Percentiles rank a stretch among this genome's conserved stretches.
These are phyloP conservation scores for Choristoneura fumiferana DNA, from an alignment of 1,140 invertebrate species.

Conservation along the genomic window DNA sequence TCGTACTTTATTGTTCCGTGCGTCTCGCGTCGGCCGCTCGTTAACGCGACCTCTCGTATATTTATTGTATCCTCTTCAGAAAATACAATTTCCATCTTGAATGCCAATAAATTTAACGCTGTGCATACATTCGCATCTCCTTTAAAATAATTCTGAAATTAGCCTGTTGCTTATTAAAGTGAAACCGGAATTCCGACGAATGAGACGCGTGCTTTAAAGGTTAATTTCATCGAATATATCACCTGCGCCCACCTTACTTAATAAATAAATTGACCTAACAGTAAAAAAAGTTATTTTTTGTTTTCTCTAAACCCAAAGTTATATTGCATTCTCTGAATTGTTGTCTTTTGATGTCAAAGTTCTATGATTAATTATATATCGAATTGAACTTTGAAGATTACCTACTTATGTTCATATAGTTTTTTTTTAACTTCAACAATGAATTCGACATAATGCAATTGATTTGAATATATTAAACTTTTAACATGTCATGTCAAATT, in stretches of 20 bases:
- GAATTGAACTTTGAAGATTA: too few relatives aligned
- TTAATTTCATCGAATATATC: constrained; percentile 14
- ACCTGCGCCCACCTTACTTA: not conserved
- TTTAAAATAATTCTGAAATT: constrained; percentile 26
- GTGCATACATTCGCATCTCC: constrained; percentile 43
- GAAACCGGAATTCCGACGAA: constrained; percentile 18
- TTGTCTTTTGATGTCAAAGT: too few relatives aligned
- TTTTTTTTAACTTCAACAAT: too few relatives aligned
- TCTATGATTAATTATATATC: too few relatives aligned
- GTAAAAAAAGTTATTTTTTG: too few relatives aligned
- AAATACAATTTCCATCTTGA: constrained; percentile 71
- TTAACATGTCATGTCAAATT: too few relatives aligned
- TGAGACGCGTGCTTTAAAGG: constrained; percentile 1
- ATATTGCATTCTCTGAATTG: too few relatives aligned
- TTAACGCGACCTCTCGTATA: constrained; percentile 73
- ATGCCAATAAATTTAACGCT: constrained; percentile 62
- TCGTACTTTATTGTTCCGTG: constrained; percentile 68
- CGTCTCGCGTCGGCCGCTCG: constrained; percentile 59
- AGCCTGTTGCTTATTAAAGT: constrained; percentile 20
- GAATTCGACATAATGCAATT: too few relatives aligned
- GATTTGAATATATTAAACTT: too few relatives aligned
- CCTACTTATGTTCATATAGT: too few relatives aligned
- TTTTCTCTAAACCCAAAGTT: too few relatives aligned
- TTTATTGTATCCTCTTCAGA: constrained; percentile 74
- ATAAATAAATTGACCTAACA: too few relatives aligned